Evolutionary conservation across 2,888 invertebrate genomes (phyloP), one percentile per base, ranked within the genome.

Genomic region (Tubulanus polymorphus): DNA sequence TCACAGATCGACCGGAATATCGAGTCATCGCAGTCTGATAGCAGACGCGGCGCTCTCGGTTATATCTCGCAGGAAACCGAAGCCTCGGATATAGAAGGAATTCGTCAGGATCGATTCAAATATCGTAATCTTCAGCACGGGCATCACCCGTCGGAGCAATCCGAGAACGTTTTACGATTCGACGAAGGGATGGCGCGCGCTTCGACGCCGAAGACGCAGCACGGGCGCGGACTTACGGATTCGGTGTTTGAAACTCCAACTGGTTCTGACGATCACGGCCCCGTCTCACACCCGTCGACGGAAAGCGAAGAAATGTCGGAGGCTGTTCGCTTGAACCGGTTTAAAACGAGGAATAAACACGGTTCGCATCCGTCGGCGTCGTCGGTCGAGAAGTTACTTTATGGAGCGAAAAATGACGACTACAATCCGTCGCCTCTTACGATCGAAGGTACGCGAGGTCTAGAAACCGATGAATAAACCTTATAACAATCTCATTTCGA

Each of bases 301-400:
- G 41, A 41, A 15, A 41, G 41, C 23, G 15, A 8, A 8, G 6
- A 5, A 23, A 15, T 15, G 3, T 26, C 52, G 35, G 73, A 72
- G 48, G 54, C 49, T 23, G 46, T 60, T 2, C 50, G 68, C 30
- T 25, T 68, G 18, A 61, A 71, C 53, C 67, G 66, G 55, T 76
- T 76, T 60, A 63, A 62, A 52, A 55, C 66, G 23, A 63, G 63
- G 46, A 75, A 76, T 63, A 48, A 72, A 1, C 57, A 68, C 48
- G 74, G 75, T 1, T n/a, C n/a, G n/a, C 64, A 64, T 45, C 53
- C 63, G 1, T 70, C 75, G 8, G 72, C 76, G 54, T 77, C 77
- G 6, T 70, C 70, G 1, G 70, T 75, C 8, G 71, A 77, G 64
- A 66, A 51, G 48, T 57, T 77, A 45, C 55, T 77, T 45, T 77